Evolutionary conservation across 2,797 vertebrate genomes (phyloP).

Genomic region (Falco biarmicus): DNA sequence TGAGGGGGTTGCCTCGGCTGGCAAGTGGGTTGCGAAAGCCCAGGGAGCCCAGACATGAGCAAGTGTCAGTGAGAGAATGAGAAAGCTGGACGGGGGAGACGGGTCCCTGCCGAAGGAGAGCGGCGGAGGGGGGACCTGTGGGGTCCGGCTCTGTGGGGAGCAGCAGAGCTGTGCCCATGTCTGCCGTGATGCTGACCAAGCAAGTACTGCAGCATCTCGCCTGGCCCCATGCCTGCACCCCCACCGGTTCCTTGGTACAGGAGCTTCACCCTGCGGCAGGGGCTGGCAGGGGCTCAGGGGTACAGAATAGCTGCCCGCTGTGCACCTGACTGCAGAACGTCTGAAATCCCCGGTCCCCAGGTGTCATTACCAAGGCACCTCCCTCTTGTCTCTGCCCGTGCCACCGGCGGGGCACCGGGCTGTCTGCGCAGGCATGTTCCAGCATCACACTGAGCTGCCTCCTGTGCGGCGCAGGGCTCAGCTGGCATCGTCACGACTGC

Average conservation of each 20-base stretch:
- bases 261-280: not conserved
- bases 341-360: accelerated
- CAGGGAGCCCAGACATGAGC: accelerated
- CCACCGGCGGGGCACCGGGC: accelerated
- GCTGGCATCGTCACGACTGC: not conserved
- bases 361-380: not conserved
- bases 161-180: accelerated
- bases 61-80: not conserved
- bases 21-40: not conserved
- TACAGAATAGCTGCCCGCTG: accelerated
- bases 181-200: not conserved
- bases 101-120: not conserved
- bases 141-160: accelerated
- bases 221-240: accelerated
- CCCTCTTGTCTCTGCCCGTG: not conserved
- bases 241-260: accelerated
- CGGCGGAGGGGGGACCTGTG: accelerated
- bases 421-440: accelerated
- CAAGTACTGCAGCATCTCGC: accelerated
- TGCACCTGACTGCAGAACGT: accelerated
- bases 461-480: not conserved
- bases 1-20: not conserved
- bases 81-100: not conserved
- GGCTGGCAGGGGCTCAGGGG: not conserved
- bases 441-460: accelerated